Evolutionary conservation across 2,797 vertebrate genomes (phyloP), one percentile per base, ranked within the genome.

Genomic region (Microhierax caerulescens): DNA sequence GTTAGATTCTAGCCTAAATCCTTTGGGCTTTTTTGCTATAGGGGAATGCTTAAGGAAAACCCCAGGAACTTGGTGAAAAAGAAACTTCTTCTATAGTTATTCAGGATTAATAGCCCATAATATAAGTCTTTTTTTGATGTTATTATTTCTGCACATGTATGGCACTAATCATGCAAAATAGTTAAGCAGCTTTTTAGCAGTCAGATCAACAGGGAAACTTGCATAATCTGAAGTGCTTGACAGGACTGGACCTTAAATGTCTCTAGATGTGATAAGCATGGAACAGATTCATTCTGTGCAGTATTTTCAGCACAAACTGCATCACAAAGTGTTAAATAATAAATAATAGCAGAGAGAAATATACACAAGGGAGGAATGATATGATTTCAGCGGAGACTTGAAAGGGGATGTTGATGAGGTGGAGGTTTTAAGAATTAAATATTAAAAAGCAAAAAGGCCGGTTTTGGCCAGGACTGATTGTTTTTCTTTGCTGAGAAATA

Each of bases 311-410:
- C 86, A 91, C 86, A 77, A 95, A 95, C 76, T 64, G 61, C 90
- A 95, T 96, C 94, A 93, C 93, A 94, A 96, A 96, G 88, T 95
- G 92, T 95, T 96, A 96, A 97, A 97, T 96, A 97, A 97, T 96
- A 94, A 90, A 96, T 97, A 94, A 93, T 78, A 91, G 68, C 77
- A 76, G 77, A 81, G 79, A 93, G 93, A 95, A 83, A 68, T 70
- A 94, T 78, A 75, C 93, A 88, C 87, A 87, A 72, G 93, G 89
- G 95, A 97, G 78, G 76, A 87, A 73, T 82, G 70, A 91, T 90
- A 94, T 5, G 75, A 95, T 95, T 96, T 94, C 96, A 92, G 93
- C 81, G 72, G 95, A 96, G 93, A 90, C 90, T 92, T 96, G 89
- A 87, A 94, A 95, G 77, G 48, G 84, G 70, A 89, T 93, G 94